Base-by-base conservation (phyloP, 1,140 invertebrate species). In the Megathymus violae region DNA sequence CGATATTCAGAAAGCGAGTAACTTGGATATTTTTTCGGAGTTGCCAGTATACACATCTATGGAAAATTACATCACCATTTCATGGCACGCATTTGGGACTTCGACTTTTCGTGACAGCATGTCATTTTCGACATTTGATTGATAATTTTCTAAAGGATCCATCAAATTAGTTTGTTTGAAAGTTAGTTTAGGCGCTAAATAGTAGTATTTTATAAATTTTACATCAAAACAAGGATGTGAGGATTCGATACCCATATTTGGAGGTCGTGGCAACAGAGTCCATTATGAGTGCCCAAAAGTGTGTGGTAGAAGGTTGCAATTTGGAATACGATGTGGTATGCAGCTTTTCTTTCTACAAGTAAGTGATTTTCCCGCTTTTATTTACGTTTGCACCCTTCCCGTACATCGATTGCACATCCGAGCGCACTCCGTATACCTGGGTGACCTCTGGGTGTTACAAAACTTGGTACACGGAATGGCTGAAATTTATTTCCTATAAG, bases 111-210 rank as follows among this genome's bases (percentile, higher is more conserved):
- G 85, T 90, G 88, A 90, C 88, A 90, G 84, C 81, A 90, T 86
- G 88, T 90, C 88, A 90, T 86, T 90, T 89, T 86, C 84, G 88
- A 90, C 88, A 85, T 90, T 90, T 90, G 88, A 88, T 88, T 90
- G 88, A 90, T 90, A 90, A 90, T 88, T 90, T 88, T 88, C 78
- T 74, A 80, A 85, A 85, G 51, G 85, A 88, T 80, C 87, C 80
- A 88, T 90, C 88, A 90, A 88, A 88, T 87, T 90, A 88, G 85
- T 88, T 88, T 89, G 87, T 88, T 89, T 88, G 85, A 88, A 89
- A 89, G 84, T 86, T 87, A 85, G 80, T 87, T 89, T 89, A 75
- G 81, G 85, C 85, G 82, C 87, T 88, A 88, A 89, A 81, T 78
- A 74, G 75, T 75, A 74, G 72, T 83, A 82, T 88, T 83, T 81